These are phyloP conservation scores for Paramormyrops hopkinsi DNA, from an alignment of 2,797 vertebrate genomes.

Conservation along the genomic window DNA sequence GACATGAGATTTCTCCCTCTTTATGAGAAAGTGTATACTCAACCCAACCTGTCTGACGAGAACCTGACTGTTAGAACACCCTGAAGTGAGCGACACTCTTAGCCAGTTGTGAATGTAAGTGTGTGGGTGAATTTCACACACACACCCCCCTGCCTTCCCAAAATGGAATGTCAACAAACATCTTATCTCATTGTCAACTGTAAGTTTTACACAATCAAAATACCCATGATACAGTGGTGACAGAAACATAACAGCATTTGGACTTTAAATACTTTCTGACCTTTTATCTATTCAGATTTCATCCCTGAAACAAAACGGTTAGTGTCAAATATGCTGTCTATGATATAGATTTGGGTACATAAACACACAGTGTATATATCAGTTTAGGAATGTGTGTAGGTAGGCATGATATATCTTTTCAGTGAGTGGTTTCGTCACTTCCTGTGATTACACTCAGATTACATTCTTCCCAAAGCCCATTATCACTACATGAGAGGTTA, in stretches of 20 bases:
- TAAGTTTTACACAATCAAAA: not conserved
- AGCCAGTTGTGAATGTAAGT: conserved; percentile 2
- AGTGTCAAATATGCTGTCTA: not conserved
- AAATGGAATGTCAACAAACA: not conserved
- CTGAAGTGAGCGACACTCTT: conserved; percentile 26
- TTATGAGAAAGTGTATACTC: conserved; percentile 23
- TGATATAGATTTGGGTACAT: not conserved
- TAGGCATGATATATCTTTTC: not conserved
- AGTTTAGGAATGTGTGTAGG: not conserved
- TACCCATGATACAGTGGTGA: not conserved
- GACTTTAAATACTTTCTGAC: not conserved
- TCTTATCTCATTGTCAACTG: not conserved
- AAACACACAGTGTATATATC: not conserved
- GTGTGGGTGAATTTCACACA: not conserved
- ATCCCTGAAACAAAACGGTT: not conserved
- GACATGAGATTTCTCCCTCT: conserved; percentile 13
- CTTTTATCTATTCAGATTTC: not conserved
- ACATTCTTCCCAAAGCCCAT: not conserved
- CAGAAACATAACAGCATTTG: not conserved
- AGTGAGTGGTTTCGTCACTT: not conserved
- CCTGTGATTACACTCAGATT: not conserved
- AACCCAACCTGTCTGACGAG: conserved; percentile 52
- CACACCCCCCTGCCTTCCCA: not conserved
- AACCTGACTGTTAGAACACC: conserved; percentile 36
- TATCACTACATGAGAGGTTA: not conserved